Base-by-base conservation (phyloP, 2,888 invertebrate species). In the Corbicula japonica region DNA sequence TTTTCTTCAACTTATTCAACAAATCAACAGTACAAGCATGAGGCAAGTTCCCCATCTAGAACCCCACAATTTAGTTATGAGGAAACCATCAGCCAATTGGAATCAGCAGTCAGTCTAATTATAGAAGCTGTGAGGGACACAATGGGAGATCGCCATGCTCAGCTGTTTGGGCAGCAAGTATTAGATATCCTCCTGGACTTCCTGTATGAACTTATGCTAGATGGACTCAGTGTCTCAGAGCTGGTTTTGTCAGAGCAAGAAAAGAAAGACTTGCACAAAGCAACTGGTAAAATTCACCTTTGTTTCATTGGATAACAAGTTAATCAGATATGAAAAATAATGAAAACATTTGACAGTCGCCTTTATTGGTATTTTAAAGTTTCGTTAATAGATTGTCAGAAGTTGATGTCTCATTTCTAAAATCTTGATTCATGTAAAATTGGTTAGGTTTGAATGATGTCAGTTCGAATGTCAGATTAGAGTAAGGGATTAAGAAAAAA, bases 151-250 rank as follows among this genome's bases (percentile, higher is more conserved):
- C 84, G 80, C 12, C 87, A 88, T 66, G 87, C 89, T 3, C 66
- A 80, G 58, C 82, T 86, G 50, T 92, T 92, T 82, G 88, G 87
- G 1, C 85, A 89, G 38, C 88, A 90, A 70, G 80, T 92, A 2
- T 73, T 92, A 48, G 85, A 88, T 30, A 74, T 89, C 34, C 88
- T 86, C 10, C 70, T 91, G 65, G 87, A 90, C 48, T 89, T 88
- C 63, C 75, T 91, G 28, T 89, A 91, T 79, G 83, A 78, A 6
- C 69, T 90, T 35, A 66, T 91, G 32, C 80, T 86, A 10, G 88
- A 90, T 80, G 88, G 87, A 32, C 71, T 88, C 12, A 65, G 76
- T 30, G 74, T 86, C 0, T 68, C 75, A n/a, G 79, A 80, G 18
- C 58, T 60, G 15, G 38, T 85, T 2, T 62, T 62, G 5, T 60